A percentile compares a stretch with the other conserved stretches of the same genome.
phyloP scores from a whole-genome alignment of 2,888 invertebrate species.

The Allygus modestus region DNA sequence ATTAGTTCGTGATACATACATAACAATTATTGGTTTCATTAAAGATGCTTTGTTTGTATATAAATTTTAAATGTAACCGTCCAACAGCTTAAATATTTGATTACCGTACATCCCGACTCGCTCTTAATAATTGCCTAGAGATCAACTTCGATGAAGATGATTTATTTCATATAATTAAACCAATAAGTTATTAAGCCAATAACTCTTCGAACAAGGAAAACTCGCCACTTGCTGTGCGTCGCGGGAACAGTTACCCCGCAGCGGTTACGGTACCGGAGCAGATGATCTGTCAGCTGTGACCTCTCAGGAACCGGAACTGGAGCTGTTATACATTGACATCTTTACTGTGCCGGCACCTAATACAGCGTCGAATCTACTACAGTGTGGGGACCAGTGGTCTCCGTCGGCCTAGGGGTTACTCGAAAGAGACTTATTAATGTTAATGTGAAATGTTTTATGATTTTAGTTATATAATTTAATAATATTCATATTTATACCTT shows the following conservation, averaged over 20 bases:
- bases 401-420: neutral
- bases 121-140: too few relatives aligned
- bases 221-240: slow-evolving; percentile 19
- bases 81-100: too few relatives aligned
- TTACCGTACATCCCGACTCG: too few relatives aligned
- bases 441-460: neutral
- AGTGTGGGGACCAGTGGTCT: neutral
- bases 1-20: too few relatives aligned
- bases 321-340: neutral
- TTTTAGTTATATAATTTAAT: neutral
- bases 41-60: too few relatives aligned
- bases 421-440: neutral
- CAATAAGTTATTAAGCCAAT: slow-evolving; percentile 28
- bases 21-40: too few relatives aligned
- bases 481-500: too few relatives aligned
- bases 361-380: neutral
- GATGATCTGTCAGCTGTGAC: slow-evolving; percentile 30
- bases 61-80: too few relatives aligned
- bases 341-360: neutral
- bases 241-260: slow-evolving; percentile 25
- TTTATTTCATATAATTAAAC: too few relatives aligned
- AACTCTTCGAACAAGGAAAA: slow-evolving; percentile 2
- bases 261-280: slow-evolving; percentile 38
- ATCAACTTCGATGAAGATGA: too few relatives aligned
- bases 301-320: slow-evolving; percentile 33